These are phyloP conservation scores for Chymomyza costata DNA, from an alignment of 1,140 invertebrate genomes.

Conservation along the genomic window DNA sequence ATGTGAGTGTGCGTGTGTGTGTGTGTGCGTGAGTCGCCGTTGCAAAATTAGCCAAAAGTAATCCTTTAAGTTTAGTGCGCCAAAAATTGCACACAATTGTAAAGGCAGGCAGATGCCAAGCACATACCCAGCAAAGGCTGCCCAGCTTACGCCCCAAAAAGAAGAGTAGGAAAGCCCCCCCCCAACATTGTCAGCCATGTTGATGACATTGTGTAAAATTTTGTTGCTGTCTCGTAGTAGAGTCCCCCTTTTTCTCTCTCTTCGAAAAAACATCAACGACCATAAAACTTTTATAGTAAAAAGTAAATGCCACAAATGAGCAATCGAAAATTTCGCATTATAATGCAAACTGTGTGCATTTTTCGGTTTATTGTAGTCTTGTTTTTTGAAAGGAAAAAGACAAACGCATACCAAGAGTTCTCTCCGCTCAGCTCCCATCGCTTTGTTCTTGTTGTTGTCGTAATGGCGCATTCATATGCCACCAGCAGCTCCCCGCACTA, in stretches of 20 bases:
- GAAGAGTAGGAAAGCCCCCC: too few relatives aligned
- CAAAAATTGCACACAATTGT: constrained; percentile 66
- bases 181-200: constrained; percentile 60
- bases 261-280: constrained; percentile 29
- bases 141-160: constrained; percentile 8
- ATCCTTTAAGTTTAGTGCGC: constrained; percentile 66
- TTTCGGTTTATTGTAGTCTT: constrained; percentile 68
- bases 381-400: constrained; percentile 49
- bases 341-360: constrained; percentile 73
- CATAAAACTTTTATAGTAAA: constrained; percentile 73
- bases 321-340: constrained; percentile 73
- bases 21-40: constrained; percentile 8
- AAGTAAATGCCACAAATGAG: constrained; percentile 73
- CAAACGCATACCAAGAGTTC: constrained; percentile 53
- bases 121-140: neutral
- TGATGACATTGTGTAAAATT: constrained; percentile 71
- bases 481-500: neutral
- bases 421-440: neutral
- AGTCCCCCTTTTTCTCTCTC: neutral
- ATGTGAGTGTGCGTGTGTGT: too few relatives aligned
- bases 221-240: constrained; percentile 51
- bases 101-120: constrained; percentile 14
- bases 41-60: constrained; percentile 70
- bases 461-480: constrained; percentile 52
- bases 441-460: constrained; percentile 42